Evolutionary conservation across 2,888 invertebrate species (phyloP), one percentile per base, ranked within the genome.

Genomic region (Epirrhoe tristata): DNA sequence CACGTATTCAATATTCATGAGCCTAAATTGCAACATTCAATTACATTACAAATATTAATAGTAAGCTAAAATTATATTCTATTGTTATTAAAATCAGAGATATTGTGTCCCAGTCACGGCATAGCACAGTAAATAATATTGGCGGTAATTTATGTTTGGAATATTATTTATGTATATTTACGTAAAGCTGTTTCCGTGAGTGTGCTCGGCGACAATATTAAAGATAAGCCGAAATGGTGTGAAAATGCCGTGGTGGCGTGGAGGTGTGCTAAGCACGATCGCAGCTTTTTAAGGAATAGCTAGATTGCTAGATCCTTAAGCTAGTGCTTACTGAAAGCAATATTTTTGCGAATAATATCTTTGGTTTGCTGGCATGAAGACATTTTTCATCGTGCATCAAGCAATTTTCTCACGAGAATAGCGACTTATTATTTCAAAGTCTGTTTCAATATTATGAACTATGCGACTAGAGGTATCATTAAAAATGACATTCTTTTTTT

Each of bases 121-220:
- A 16, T 55, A 53, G 34, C 46, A 53, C 46, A 52, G 34, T 65
- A 64, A 55, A 64, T 67, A 63, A 59, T 59, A 59, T 69, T 73
- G 73, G 69, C 67, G 75, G 74, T 81, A 78, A 84, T 84, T 83
- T 84, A 84, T 82, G 84, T 81, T 81, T 72, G 74, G 79, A 81
- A 81, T 74, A 78, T 79, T 84, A 84, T 84, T 84, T 82, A 81
- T 78, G 82, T 83, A 76, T 83, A 81, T 84, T 85, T 84, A 81
- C 82, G 80, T 82, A 82, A 82, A 80, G 78, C 77, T 79, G 74
- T 85, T 85, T 85, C 86, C 86, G 85, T 79, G 78, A 77, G 78
- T 74, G 74, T 74, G 77, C 71, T 69, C 72, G 76, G 77, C 76
- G 82, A 83, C 85, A 82, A 81, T 80, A 78, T 81, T 80, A 73